These are phyloP conservation scores for Aphodius sticticus DNA, from an alignment of 2,888 invertebrate species.

Conservation along the genomic window DNA sequence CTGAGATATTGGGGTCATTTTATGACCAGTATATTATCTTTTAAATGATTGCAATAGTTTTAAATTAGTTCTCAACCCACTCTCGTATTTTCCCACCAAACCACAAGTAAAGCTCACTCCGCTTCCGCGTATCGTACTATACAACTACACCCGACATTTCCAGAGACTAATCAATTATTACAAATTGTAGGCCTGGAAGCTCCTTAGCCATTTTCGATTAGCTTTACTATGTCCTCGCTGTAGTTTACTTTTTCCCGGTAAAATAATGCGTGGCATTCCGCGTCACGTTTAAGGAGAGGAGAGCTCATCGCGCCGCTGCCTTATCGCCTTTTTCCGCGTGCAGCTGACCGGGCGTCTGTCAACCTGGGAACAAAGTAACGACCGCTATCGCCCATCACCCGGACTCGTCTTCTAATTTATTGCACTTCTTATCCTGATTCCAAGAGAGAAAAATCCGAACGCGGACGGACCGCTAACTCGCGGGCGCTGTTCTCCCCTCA, in stretches of 20 bases:
- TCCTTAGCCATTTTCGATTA: conserved; percentile 23
- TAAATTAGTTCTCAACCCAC: too few relatives aligned
- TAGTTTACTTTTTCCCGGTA: conserved; percentile 26
- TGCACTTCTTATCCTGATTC: conserved; percentile 19
- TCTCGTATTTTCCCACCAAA: conserved; percentile 11
- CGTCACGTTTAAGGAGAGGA: conserved; percentile 15
- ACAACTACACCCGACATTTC: neutral
- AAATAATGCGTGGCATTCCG: conserved; percentile 24
- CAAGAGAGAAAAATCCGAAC: neutral
- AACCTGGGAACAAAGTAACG: conserved; percentile 21
- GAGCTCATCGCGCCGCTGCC: conserved; percentile 20
- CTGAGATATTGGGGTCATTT: too few relatives aligned
- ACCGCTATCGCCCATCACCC: conserved; percentile 19
- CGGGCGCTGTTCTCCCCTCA: neutral
- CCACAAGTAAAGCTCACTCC: conserved; percentile 5
- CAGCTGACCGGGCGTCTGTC: conserved; percentile 11
- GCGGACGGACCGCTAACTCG: neutral
- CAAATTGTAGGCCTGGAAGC: conserved; percentile 17
- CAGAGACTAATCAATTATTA: conserved; percentile 21
- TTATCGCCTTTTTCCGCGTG: conserved; percentile 25
- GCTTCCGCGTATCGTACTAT: conserved; percentile 7
- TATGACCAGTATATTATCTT: too few relatives aligned
- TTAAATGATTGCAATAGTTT: too few relatives aligned
- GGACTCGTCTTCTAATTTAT: conserved; percentile 21
- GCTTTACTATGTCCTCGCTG: conserved; percentile 8